Evolutionary conservation across 2,113 vertebrate genomes (phyloP).

Genomic region (Pelecanoides urinatrix): DNA sequence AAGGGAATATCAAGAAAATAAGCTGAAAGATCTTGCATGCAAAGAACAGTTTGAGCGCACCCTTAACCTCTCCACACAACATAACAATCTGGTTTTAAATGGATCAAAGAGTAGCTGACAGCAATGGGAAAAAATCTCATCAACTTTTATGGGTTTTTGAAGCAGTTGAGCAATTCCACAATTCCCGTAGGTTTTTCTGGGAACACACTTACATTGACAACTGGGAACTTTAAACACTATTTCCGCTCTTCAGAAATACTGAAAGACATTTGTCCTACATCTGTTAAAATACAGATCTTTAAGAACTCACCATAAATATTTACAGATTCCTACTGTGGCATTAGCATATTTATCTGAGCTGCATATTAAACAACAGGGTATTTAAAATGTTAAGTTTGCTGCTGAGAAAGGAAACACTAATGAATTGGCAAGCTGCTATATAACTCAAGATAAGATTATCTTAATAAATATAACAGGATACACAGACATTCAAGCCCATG

Average conservation of each 20-base stretch:
- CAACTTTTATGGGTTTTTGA: neutral
- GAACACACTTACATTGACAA: neutral
- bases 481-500: neutral
- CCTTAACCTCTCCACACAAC: neutral
- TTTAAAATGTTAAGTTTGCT: neutral
- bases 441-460: neutral
- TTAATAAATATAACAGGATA: neutral
- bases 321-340: neutral
- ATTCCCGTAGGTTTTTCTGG: neutral
- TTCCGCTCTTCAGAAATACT: neutral
- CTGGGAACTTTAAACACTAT: neutral
- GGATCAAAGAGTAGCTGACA: neutral
- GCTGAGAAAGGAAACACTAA: neutral
- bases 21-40: neutral
- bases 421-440: neutral
- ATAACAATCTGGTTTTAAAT: neutral
- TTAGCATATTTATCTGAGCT: neutral
- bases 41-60: neutral
- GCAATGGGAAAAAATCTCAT: neutral
- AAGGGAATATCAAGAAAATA: neutral
- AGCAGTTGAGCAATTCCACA: neutral
- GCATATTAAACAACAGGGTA: neutral
- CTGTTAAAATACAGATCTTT: neutral
- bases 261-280: neutral
- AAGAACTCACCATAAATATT: neutral